Conservation (phyloP, 2,888 invertebrate species). For the Ariolimax columbianus region DNA sequence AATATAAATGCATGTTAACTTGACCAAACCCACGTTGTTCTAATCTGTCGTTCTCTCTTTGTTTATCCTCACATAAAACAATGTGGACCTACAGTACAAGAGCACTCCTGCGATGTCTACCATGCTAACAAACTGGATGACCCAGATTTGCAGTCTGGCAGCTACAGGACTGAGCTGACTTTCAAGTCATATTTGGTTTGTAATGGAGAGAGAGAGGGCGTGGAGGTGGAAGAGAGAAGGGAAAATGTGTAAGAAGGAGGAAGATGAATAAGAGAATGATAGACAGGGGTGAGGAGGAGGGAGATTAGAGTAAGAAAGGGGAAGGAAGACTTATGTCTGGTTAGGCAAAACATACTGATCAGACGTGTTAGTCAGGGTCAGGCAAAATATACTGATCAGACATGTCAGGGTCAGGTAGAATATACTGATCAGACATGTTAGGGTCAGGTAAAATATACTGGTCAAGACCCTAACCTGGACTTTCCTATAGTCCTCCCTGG, state of each 20-base stretch:
- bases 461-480: no score
- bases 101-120: slow-evolving; percentile 80
- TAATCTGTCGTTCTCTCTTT: neutral
- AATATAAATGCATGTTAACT: no score
- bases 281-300: neutral
- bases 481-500: no score
- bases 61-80: neutral
- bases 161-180: slow-evolving; percentile 80
- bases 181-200: slow-evolving; percentile 80
- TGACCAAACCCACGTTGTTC: no score
- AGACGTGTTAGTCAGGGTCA: no score
- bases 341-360: no score
- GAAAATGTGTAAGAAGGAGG: neutral
- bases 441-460: no score
- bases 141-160: slow-evolving; percentile 83
- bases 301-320: no score
- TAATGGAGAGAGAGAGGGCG: slow-evolving; percentile 23
- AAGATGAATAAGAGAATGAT: neutral
- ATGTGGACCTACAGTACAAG: slow-evolving; percentile 50
- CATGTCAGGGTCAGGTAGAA: no score
- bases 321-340: no score
- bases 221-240: neutral
- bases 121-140: slow-evolving; percentile 94
- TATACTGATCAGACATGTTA: no score
- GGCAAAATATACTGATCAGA: no score